Evolutionary conservation across 2,888 invertebrate species (phyloP), one percentile per base, ranked within the genome.

Genomic region (Alsophila aescularia): DNA sequence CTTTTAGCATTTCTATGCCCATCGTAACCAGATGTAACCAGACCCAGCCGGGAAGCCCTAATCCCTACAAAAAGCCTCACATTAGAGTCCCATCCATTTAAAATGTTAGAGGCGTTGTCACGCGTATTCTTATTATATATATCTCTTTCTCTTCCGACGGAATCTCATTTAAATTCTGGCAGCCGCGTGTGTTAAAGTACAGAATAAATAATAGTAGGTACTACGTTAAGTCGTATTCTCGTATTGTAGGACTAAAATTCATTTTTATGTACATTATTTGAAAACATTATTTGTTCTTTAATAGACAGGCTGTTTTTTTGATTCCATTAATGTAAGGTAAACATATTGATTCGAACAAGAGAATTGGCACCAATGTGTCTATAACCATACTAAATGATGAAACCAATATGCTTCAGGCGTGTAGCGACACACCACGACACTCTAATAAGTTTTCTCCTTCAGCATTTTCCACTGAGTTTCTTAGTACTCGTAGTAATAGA

Each of bases 121-220:
- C 27, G 29, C 21, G 39, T 34, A 24, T 29, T 47, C 36, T 31
- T 43, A 44, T 29, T 44, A 49, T 32, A 43, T 49, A 39, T 34
- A 34, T 42, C 54, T 42, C 54, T 44, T 54, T 49, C 37, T 13
- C 32, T 39, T 24, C 47, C 12, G 40, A 31, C 2, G 29, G 35
- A 45, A 45, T 27, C 55, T 42, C 31, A 51, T 55, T 55, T 36
- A 45, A 55, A 55, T 55, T 55, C 55, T 36, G 50, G 36, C 34
- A 16, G 16, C 21, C 35, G 18, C 15, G 45, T 37, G 45, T 36
- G 27, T 21, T 31, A n/a, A n/a, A n/a, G n/a, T n/a, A n/a, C n/a
- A n/a, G n/a, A n/a, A n/a, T n/a, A n/a, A n/a, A n/a, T n/a, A n/a
- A n/a, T n/a, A n/a, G n/a, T n/a, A n/a, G n/a, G n/a, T 16, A 15